Conservation (phyloP, 2,888 invertebrate genomes). For the Dyspetes luteomarginatus region DNA sequence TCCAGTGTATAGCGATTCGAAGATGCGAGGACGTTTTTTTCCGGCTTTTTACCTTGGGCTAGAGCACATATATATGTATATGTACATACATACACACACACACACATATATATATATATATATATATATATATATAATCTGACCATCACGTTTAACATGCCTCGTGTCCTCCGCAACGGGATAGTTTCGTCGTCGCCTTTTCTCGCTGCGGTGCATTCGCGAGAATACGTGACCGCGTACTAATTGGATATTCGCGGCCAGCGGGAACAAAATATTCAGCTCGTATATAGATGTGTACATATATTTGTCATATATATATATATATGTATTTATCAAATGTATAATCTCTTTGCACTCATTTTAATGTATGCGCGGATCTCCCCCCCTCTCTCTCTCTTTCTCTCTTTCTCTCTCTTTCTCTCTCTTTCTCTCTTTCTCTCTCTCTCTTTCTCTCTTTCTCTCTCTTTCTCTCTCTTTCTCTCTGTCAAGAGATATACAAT, state of each 20-base stretch:
- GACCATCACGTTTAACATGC: too few relatives aligned
- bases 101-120: too few relatives aligned
- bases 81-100: too few relatives aligned
- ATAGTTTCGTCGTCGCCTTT: constrained; percentile 39
- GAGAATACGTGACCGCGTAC: constrained; percentile 66
- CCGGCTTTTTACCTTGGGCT: not conserved
- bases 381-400: too few relatives aligned
- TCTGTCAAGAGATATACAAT: not conserved
- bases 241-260: constrained; percentile 63
- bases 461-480: too few relatives aligned
- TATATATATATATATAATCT: too few relatives aligned
- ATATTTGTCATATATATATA: too few relatives aligned
- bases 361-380: too few relatives aligned
- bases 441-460: too few relatives aligned
- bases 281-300: not conserved
- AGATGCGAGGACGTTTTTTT: not conserved
- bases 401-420: too few relatives aligned
- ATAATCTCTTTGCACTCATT: not conserved
- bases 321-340: not conserved
- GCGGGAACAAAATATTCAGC: constrained; percentile 34
- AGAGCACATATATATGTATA: too few relatives aligned
- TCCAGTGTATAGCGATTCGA: not conserved
- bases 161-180: constrained; percentile 48
- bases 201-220: constrained; percentile 46
- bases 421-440: too few relatives aligned